Conservation (phyloP, 2,888 invertebrate genomes). For the Eupithecia dodoneata region DNA sequence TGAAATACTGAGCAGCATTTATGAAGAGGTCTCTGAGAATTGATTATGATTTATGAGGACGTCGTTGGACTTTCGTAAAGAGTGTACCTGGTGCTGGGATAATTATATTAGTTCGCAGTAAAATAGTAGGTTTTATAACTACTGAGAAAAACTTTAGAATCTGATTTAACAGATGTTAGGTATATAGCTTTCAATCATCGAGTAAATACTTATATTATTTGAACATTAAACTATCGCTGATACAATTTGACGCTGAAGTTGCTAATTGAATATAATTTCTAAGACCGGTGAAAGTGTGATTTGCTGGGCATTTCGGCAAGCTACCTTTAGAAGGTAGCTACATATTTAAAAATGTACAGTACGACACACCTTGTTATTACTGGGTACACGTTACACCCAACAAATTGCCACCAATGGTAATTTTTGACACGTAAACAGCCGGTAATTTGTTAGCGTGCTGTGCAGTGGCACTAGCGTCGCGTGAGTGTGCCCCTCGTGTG, state of each 20-base stretch:
- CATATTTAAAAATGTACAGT: not conserved
- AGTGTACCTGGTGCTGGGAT: not conserved
- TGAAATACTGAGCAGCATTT: slow-evolving; percentile 12
- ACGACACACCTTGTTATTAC: not conserved
- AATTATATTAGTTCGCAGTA: not conserved
- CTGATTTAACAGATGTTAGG: not conserved
- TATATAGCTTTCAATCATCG: not conserved
- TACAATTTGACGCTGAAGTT: not conserved
- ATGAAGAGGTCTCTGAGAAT: slow-evolving; percentile 3
- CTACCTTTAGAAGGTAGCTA: not conserved
- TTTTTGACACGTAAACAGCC: slow-evolving; percentile 16
- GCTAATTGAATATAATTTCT: not conserved
- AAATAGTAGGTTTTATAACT: not conserved
- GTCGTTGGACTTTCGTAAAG: not conserved
- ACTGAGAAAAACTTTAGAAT: not conserved
- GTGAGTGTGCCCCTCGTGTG: slow-evolving; percentile 3
- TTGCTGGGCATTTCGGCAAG: not conserved
- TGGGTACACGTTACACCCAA: not conserved
- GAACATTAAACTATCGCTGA: not conserved
- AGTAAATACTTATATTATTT: not conserved
- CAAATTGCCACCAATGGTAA: slow-evolving; percentile 9
- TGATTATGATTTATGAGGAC: slow-evolving; percentile 7
- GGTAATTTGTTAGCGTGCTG: slow-evolving; percentile 26
- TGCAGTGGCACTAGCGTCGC: not conserved
- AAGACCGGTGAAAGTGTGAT: not conserved